These are phyloP conservation scores for Meteorus sp. DNA, from an alignment of 1,140 invertebrate species.

Conservation along the genomic window DNA sequence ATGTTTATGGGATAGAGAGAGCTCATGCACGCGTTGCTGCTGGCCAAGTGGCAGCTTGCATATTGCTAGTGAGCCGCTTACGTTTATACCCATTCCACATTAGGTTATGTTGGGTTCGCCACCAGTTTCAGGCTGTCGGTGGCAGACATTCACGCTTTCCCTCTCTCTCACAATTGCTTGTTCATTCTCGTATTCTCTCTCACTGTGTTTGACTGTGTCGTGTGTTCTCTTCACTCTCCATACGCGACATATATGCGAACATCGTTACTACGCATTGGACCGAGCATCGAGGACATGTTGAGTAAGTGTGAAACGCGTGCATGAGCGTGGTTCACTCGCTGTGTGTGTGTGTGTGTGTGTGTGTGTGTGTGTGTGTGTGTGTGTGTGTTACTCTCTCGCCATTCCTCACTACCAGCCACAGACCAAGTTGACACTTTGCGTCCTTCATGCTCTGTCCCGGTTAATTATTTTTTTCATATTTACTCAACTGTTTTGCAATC, in stretches of 20 bases:
- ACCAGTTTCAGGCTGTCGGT: conserved; percentile 32
- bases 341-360: background rate
- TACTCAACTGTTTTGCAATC: too few relatives aligned
- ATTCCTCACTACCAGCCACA: conserved; percentile 33
- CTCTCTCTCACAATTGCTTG: conserved; percentile 13
- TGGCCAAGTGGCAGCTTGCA: conserved; percentile 6
- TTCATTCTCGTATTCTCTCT: background rate
- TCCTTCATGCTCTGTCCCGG: conserved; percentile 1
- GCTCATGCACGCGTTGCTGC: conserved; percentile 1
- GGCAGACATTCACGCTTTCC: conserved; percentile 31
- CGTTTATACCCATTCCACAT: background rate
- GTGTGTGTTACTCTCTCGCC: conserved; percentile 9
- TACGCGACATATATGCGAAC: conserved; percentile 16
- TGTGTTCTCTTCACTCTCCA: too few relatives aligned
- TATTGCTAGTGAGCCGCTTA: background rate
- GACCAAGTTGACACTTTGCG: conserved; percentile 14
- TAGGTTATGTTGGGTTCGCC: background rate
- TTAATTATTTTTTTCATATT: too few relatives aligned
- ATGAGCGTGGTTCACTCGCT: too few relatives aligned
- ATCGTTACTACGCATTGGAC: conserved; percentile 13
- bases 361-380: background rate
- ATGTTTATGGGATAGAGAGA: too few relatives aligned
- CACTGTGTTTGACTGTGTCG: too few relatives aligned
- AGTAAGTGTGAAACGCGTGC: conserved; percentile 7
- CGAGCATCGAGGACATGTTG: background rate